phyloP scores from a whole-genome alignment of 2,113 vertebrate species.

The Mesitornis unicolor region DNA sequence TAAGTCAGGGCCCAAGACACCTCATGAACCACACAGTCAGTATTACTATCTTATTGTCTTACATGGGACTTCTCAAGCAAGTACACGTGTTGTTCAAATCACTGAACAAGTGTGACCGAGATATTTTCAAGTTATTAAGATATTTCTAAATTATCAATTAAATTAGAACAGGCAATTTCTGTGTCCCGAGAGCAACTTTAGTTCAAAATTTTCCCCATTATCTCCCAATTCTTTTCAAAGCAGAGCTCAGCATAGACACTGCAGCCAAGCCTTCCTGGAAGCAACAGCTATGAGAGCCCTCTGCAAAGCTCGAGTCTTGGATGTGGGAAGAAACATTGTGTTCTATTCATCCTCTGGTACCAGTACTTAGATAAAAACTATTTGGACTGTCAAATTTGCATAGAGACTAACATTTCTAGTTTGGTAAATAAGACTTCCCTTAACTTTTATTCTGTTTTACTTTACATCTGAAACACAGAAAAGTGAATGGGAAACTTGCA shows the following conservation, averaged over 20 bases:
- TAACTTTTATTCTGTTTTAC: background rate
- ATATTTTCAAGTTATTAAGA: background rate
- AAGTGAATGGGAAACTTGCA: background rate
- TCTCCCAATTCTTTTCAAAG: background rate
- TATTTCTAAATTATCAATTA: background rate
- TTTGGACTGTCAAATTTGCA: background rate
- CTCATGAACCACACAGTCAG: background rate
- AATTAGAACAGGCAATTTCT: background rate
- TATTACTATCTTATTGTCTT: background rate
- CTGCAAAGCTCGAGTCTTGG: background rate
- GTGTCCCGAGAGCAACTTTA: background rate
- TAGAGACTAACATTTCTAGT: background rate
- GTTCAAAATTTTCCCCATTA: background rate
- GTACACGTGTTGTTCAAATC: background rate
- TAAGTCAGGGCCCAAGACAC: background rate
- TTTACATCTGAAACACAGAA: background rate
- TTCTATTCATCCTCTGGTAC: background rate
- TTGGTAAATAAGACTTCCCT: background rate
- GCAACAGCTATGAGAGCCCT: background rate
- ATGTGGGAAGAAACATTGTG: background rate
- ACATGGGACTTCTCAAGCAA: background rate
- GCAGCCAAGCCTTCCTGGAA: background rate
- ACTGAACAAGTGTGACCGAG: background rate
- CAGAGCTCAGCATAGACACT: background rate
- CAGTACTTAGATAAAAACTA: background rate